These are phyloP conservation scores for Tubulanus polymorphus DNA, from an alignment of 2,888 invertebrate genomes.

Conservation along the genomic window DNA sequence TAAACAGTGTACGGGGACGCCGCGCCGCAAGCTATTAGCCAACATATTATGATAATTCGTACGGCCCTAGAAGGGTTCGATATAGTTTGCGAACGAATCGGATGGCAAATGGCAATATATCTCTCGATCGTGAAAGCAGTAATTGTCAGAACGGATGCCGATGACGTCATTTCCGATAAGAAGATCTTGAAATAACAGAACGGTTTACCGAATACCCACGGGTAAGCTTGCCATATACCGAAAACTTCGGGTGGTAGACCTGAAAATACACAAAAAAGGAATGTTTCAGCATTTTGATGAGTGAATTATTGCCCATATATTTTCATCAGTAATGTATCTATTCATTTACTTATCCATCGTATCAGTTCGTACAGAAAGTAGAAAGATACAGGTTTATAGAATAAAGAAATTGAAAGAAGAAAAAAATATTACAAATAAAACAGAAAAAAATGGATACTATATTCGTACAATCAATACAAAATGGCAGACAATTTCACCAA, in stretches of 20 bases:
- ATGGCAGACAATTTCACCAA: too few species aligned
- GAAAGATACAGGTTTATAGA: too few species aligned
- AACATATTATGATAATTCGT: conserved; percentile 72
- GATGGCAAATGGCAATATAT: conserved; percentile 84
- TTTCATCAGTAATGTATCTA: too few species aligned
- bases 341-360: too few species aligned
- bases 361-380: too few species aligned
- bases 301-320: too few species aligned
- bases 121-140: conserved; percentile 88
- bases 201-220: conserved; percentile 50
- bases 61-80: conserved; percentile 77
- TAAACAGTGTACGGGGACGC: conserved; percentile 57
- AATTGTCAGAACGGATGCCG: conserved; percentile 86
- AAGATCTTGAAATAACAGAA: conserved; percentile 55
- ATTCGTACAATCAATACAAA: too few species aligned
- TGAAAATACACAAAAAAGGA: conserved; percentile 25
- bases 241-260: conserved; percentile 55
- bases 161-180: conserved; percentile 65
- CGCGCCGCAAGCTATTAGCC: conserved; percentile 70
- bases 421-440: too few species aligned
- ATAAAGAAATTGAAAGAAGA: too few species aligned
- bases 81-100: conserved; percentile 76
- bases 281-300: conserved; percentile 3
- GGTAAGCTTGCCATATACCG: conserved; percentile 55
- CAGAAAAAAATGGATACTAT: too few species aligned